Evolutionary conservation across 2,888 invertebrate genomes (phyloP).

Genomic region (Orthonychiurus folsomi): DNA sequence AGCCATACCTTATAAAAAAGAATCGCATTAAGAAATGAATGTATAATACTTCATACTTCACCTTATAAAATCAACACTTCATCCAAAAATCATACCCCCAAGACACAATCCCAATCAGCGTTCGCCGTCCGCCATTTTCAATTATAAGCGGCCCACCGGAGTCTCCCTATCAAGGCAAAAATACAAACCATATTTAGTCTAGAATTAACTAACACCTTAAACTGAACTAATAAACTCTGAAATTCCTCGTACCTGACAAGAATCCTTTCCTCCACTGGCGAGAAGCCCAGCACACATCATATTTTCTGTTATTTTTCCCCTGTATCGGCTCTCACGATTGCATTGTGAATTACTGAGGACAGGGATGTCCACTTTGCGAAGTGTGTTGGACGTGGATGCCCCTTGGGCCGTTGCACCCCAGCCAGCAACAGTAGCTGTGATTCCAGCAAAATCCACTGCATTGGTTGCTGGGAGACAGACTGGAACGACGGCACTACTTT

Average conservation of each 20-base stretch:
- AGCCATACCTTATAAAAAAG: too few species aligned
- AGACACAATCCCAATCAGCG: slow-evolving; percentile 21
- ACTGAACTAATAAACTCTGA: too few species aligned
- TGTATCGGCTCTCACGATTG: slow-evolving; percentile 8
- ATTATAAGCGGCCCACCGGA: slow-evolving; percentile 14
- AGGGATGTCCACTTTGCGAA: slow-evolving; percentile 7
- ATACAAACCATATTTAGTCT: slow-evolving; percentile 5
- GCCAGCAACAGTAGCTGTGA: slow-evolving; percentile 8
- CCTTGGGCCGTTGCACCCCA: slow-evolving; percentile 8
- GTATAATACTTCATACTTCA: too few species aligned
- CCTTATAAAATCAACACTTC: too few species aligned
- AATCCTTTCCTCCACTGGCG: slow-evolving; percentile 7
- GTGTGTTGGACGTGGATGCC: slow-evolving; percentile 2
- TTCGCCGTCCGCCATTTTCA: slow-evolving; percentile 14
- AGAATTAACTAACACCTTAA: too few species aligned
- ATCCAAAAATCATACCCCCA: slow-evolving; percentile 37
- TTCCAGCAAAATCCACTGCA: slow-evolving; percentile 10
- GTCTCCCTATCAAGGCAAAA: slow-evolving; percentile 9
- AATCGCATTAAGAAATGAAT: too few species aligned
- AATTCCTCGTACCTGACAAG: slow-evolving; percentile 8
- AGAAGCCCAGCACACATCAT: slow-evolving; percentile 13
- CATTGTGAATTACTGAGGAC: slow-evolving; percentile 7
- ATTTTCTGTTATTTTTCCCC: slow-evolving; percentile 11
- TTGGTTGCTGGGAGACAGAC: slow-evolving; percentile 16
- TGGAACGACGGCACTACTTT: slow-evolving; percentile 9